Conservation (phyloP, 2,797 vertebrate species). For the Acanthurus lineatus region DNA sequence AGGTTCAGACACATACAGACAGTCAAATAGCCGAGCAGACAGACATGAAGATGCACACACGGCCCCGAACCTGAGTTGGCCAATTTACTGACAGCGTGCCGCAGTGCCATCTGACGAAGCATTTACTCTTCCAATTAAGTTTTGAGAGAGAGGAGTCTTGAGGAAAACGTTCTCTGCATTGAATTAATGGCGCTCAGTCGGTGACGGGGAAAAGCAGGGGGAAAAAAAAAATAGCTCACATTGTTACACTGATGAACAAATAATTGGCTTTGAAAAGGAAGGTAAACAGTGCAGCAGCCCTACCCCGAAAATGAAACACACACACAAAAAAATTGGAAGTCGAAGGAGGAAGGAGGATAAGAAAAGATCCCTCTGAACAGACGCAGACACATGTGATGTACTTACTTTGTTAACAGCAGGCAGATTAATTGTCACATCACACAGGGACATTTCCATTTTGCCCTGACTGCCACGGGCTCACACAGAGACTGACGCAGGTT, state of each 20-base stretch:
- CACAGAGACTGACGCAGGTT: slow-evolving; percentile 39
- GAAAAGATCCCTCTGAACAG: slow-evolving; percentile 26
- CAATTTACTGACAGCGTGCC: slow-evolving; percentile 49
- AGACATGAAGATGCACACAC: background rate
- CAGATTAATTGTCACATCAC: slow-evolving; percentile 76
- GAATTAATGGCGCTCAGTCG: slow-evolving; percentile 73
- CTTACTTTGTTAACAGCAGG: slow-evolving; percentile 76
- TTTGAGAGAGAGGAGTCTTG: slow-evolving; percentile 51
- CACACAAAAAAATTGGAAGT: background rate
- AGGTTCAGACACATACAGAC: slow-evolving; percentile 36
- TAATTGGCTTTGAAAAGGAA: slow-evolving; percentile 76
- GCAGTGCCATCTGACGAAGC: slow-evolving; percentile 53
- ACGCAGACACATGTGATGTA: slow-evolving; percentile 33
- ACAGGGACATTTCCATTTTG: slow-evolving; percentile 68
- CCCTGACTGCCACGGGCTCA: slow-evolving; percentile 46
- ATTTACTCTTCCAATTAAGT: slow-evolving; percentile 70
- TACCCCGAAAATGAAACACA: slow-evolving; percentile 40
- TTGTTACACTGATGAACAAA: slow-evolving; percentile 74
- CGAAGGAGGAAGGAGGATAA: background rate
- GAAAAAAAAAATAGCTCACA: slow-evolving; percentile 59
- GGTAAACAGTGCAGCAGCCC: slow-evolving; percentile 64
- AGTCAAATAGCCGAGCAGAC: slow-evolving; percentile 29
- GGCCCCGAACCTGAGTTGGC: slow-evolving; percentile 12
- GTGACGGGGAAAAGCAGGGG: slow-evolving; percentile 43
- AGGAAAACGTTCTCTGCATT: slow-evolving; percentile 58